Evolutionary conservation across 2,888 invertebrate genomes (phyloP), one percentile per base, ranked within the genome.

Genomic region (Thalpophila matura): DNA sequence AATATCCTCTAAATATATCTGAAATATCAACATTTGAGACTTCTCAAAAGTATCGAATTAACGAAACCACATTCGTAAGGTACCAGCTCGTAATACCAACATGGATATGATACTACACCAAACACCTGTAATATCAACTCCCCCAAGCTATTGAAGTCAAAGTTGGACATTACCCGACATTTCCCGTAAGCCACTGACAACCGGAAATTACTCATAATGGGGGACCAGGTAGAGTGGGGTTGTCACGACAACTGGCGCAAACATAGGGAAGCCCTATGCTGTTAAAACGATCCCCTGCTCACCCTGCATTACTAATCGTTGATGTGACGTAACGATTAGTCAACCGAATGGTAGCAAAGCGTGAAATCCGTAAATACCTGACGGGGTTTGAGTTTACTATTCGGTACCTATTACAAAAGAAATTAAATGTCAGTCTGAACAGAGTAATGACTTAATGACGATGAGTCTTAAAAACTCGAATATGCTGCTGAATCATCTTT

Each of bases 151-250:
- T 73, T n/a, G n/a, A n/a, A n/a, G n/a, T 68, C 51, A 70, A 75
- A 74, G 63, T 74, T 76, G 56, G 69, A 66, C 56, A 76, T 66
- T 77, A 74, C 71, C 58, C 54, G 46, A 53, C 55, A 33, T 63
- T 75, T 71, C 74, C 74, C 73, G 62, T 54, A 29, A 45, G 45
- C 38, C 54, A 81, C 84, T 72, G 89, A 86, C 90, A 84, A 79
- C 90, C 93, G 94, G 94, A 94, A 91, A 94, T 94, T 91, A 83
- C 77, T 83, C 81, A 83, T 81, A 71, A 50, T 63, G 68, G 85
- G 83, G 84, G 77, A 82, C 75, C 81, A 66, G 75, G 80, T 82
- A 81, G 79, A 80, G 75, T 78, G 82, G 86, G 82, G 93, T 93
- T 89, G 78, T 92, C 90, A 88, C 83, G 93, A 84, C 91, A 85